A percentile compares a stretch with the other conserved stretches of the same genome.
phyloP scores from a whole-genome alignment of 2,113 vertebrate species.

The Mus spicilegus region DNA sequence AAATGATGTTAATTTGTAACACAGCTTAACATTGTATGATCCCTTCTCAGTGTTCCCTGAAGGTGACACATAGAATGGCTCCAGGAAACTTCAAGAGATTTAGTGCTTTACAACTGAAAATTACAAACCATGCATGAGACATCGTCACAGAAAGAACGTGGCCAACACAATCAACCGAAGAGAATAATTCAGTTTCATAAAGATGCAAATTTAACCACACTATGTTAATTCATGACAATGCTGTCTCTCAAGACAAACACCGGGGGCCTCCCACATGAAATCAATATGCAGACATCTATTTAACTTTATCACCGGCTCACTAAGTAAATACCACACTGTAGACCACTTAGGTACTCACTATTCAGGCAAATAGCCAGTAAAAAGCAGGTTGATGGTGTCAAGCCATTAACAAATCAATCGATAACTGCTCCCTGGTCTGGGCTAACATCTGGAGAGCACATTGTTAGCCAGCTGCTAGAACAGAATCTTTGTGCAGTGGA shows the following conservation, averaged over 20 bases:
- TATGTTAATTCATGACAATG: slow-evolving; percentile 35
- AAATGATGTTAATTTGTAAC: neutral
- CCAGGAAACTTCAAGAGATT: slow-evolving; percentile 1
- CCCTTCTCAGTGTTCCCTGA: neutral
- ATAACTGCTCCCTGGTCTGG: neutral
- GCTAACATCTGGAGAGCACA: slow-evolving; percentile 59
- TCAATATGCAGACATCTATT: slow-evolving; percentile 70
- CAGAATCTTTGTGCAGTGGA: neutral
- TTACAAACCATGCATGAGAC: slow-evolving; percentile 45
- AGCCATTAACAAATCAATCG: slow-evolving; percentile 65
- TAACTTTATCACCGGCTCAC: slow-evolving; percentile 67
- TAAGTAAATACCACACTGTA: slow-evolving; percentile 73
- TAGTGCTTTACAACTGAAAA: slow-evolving; percentile 58
- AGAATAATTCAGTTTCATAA: slow-evolving; percentile 32
- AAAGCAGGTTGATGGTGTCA: slow-evolving; percentile 40
- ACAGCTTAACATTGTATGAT: slow-evolving; percentile 23
- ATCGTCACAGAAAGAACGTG: slow-evolving; percentile 58
- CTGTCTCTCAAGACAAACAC: slow-evolving; percentile 14
- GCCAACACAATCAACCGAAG: slow-evolving; percentile 47
- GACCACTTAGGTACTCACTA: slow-evolving; percentile 67
- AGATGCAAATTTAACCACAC: slow-evolving; percentile 56
- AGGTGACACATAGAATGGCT: neutral
- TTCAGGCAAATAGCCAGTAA: slow-evolving; percentile 68
- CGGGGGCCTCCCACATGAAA: slow-evolving; percentile 55
- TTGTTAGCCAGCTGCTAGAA: neutral